Conservation (phyloP, 2,888 invertebrate genomes). For the Amiota communis region DNA sequence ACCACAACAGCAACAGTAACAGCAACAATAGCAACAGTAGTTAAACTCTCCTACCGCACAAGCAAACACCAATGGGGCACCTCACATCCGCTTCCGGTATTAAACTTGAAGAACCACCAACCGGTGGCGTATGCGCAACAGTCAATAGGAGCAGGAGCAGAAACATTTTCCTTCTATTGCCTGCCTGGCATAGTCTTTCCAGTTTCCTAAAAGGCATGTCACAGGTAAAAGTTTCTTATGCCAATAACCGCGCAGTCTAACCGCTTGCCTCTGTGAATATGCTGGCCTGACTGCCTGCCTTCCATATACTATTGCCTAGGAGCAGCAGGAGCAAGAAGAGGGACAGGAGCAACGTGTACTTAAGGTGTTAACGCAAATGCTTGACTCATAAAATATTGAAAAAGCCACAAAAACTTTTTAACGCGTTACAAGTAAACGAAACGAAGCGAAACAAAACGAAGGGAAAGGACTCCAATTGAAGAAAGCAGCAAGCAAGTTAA, state of each 20-base stretch:
- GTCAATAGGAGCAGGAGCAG: conserved; percentile 24
- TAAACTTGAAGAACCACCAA: not conserved
- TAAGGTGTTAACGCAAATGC: conserved; percentile 67
- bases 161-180: too few relatives aligned
- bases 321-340: too few relatives aligned
- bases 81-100: conserved; percentile 8
- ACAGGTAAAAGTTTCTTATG: conserved; percentile 23
- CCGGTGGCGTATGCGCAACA: conserved; percentile 43
- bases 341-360: conserved; percentile 44
- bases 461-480: conserved; percentile 42
- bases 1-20: conserved; percentile 52
- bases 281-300: too few relatives aligned
- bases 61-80: conserved; percentile 34
- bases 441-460: too few relatives aligned
- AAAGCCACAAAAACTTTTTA: conserved; percentile 68
- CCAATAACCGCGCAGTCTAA: conserved; percentile 16
- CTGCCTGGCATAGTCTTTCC: not conserved
- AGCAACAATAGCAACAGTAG: conserved; percentile 45
- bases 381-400: conserved; percentile 71
- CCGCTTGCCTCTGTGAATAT: too few relatives aligned
- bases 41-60: conserved; percentile 21
- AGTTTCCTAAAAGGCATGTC: not conserved
- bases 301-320: too few relatives aligned
- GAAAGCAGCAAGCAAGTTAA: conserved; percentile 19
- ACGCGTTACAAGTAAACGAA: not conserved